phyloP scores from a whole-genome alignment of 2,797 vertebrate genomes.

The Gallinago stenura region DNA sequence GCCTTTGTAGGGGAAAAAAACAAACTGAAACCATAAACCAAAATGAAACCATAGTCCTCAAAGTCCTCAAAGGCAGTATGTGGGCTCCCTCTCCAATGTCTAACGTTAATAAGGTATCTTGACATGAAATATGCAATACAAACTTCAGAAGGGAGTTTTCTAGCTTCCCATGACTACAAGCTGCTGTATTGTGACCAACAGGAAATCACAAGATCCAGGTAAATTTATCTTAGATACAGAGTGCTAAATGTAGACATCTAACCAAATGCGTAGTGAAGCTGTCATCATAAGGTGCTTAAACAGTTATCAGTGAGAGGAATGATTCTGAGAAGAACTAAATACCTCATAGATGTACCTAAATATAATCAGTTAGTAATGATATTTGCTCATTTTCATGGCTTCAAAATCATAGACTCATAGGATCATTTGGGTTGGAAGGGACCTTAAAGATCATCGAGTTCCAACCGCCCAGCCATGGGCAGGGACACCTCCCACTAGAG shows the following conservation, averaged over 20 bases:
- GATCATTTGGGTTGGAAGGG: too few relatives aligned
- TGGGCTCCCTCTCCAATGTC: accelerated
- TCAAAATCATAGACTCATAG: neutral
- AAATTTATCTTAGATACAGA: neutral
- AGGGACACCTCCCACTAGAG: too few relatives aligned
- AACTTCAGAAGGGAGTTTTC: neutral
- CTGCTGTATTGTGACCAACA: neutral
- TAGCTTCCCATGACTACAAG: neutral
- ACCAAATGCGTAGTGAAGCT: neutral
- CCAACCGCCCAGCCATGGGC: too few relatives aligned
- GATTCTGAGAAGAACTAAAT: neutral
- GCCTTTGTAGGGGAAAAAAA: neutral
- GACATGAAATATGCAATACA: neutral
- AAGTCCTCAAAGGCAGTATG: neutral
- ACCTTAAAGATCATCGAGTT: too few relatives aligned
- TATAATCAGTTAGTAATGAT: neutral
- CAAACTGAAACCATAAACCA: neutral
- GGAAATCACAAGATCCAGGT: neutral
- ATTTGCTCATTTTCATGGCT: neutral
- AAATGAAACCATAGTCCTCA: neutral
- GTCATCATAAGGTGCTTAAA: neutral
- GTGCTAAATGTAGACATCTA: neutral
- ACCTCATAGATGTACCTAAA: neutral
- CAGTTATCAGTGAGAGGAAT: neutral
- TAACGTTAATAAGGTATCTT: neutral